Evolutionary conservation across 2,113 vertebrate species (phyloP).

Genomic region (Bubo bubo): DNA sequence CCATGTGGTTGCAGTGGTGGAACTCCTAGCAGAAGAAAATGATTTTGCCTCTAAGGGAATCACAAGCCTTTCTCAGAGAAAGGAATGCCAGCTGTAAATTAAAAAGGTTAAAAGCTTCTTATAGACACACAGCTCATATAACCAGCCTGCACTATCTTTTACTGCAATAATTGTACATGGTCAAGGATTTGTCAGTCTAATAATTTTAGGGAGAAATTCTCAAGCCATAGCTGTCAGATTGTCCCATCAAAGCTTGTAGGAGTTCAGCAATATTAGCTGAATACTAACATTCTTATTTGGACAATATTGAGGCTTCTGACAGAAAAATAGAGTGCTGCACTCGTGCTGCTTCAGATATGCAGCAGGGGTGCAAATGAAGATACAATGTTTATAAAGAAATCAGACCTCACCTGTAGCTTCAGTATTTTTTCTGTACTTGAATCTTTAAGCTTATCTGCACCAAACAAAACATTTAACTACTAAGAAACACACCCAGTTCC

Average conservation of each 20-base stretch:
- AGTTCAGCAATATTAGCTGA: not conserved
- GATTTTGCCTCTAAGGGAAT: not conserved
- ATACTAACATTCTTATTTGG: not conserved
- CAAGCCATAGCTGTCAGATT: not conserved
- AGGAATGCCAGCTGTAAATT: not conserved
- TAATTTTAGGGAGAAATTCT: not conserved
- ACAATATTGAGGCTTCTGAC: not conserved
- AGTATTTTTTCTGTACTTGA: not conserved
- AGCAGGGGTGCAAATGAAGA: not conserved
- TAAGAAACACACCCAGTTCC: not conserved
- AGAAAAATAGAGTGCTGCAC: not conserved
- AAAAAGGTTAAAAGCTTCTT: not conserved
- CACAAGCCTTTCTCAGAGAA: not conserved
- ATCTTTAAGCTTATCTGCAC: not conserved
- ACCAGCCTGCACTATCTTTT: not conserved
- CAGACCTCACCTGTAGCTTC: not conserved
- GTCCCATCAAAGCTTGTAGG: not conserved
- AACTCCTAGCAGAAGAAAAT: not conserved
- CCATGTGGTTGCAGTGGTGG: fast-evolving
- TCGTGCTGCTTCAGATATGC: not conserved
- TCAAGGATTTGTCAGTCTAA: not conserved
- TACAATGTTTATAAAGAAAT: not conserved
- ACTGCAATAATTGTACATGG: not conserved
- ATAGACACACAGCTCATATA: not conserved
- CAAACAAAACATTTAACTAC: not conserved